Conservation (phyloP, 2,888 invertebrate genomes). For the Agrenia bidenticulata region DNA sequence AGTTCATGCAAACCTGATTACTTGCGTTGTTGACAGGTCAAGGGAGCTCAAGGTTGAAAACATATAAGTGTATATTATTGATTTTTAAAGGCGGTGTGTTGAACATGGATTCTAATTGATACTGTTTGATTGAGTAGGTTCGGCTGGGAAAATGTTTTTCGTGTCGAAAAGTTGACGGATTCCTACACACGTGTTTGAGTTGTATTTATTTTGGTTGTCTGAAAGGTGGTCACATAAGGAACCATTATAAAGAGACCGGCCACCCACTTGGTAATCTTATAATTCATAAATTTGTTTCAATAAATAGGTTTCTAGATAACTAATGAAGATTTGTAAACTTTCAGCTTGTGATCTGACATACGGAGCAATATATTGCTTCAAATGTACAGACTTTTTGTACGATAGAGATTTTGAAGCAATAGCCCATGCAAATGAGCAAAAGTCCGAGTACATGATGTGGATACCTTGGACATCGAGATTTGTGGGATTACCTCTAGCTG, state of each 20-base stretch:
- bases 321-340: slow-evolving; percentile 32
- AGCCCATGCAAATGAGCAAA: slow-evolving; percentile 55
- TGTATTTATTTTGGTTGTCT: slow-evolving; percentile 95
- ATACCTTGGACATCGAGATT: slow-evolving; percentile 32
- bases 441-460: slow-evolving; percentile 46
- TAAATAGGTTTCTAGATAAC: too few relatives aligned
- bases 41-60: slow-evolving; percentile 84
- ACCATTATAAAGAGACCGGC: slow-evolving; percentile 77
- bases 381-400: slow-evolving; percentile 90
- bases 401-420: slow-evolving; percentile 67
- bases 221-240: slow-evolving; percentile 74
- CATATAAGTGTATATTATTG: slow-evolving; percentile 56
- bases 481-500: slow-evolving; percentile 77
- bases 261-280: slow-evolving; percentile 68
- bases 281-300: slow-evolving; percentile 11
- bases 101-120: neutral
- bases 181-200: slow-evolving; percentile 73
- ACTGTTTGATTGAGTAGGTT: slow-evolving; percentile 63
- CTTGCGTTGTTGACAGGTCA: slow-evolving; percentile 76
- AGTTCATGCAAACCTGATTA: slow-evolving; percentile 82
- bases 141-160: slow-evolving; percentile 55
- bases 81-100: neutral
- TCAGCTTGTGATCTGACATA: slow-evolving; percentile 79
- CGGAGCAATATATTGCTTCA: slow-evolving; percentile 85
- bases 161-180: slow-evolving; percentile 42